Evolutionary conservation across 2,888 invertebrate species (phyloP).

Genomic region (Zygogramma bicolorata): DNA sequence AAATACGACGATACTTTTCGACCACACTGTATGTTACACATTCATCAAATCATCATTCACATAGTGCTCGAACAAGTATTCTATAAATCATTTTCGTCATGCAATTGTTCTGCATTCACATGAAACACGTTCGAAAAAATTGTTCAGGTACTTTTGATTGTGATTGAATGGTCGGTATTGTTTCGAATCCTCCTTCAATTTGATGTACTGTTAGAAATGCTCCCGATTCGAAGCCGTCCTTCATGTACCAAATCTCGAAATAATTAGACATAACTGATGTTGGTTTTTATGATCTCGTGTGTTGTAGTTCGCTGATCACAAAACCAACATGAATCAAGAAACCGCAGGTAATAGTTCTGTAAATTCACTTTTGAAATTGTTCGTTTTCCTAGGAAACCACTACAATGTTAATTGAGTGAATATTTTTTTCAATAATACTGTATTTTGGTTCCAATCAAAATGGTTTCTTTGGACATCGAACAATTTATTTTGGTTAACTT

Average conservation of each 20-base stretch:
- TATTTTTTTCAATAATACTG: background rate
- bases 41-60: background rate
- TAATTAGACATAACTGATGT: constrained; percentile 7
- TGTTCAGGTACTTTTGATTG: background rate
- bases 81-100: background rate
- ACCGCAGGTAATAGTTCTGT: background rate
- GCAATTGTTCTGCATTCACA: background rate
- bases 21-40: background rate
- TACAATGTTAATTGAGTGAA: background rate
- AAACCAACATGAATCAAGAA: background rate
- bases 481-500: background rate
- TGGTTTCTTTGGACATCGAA: background rate
- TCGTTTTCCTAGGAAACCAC: background rate
- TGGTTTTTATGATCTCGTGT: constrained; percentile 1
- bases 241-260: constrained; percentile 9
- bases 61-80: background rate
- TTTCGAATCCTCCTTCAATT: background rate
- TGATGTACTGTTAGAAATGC: background rate
- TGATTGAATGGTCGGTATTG: background rate
- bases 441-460: background rate
- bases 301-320: background rate
- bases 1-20: too few relatives aligned
- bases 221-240: constrained; percentile 2
- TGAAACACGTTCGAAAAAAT: background rate
- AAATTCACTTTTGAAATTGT: background rate